Percentiles rank a stretch among this genome's conserved stretches.
Evolutionary conservation across 2,797 vertebrate species (phyloP).

Genomic region (Paguma larvata): DNA sequence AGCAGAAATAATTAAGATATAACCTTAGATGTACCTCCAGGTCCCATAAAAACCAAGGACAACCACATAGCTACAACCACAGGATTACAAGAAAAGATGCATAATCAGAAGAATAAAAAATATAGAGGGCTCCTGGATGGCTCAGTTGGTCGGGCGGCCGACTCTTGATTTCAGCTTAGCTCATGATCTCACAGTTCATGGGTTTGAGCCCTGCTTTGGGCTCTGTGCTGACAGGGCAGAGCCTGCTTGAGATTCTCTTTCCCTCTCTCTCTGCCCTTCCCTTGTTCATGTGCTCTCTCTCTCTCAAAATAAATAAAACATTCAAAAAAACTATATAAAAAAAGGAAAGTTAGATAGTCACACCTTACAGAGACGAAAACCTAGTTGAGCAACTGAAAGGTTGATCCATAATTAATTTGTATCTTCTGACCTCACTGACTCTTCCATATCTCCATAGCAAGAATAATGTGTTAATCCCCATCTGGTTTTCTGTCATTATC

Average conservation of each 20-base stretch:
- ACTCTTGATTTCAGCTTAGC: too few species aligned
- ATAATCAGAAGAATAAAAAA: background rate
- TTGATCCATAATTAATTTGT: background rate
- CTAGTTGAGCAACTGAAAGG: background rate
- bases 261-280: too few species aligned
- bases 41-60: background rate
- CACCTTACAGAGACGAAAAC: background rate
- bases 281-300: too few species aligned
- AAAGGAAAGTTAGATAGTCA: background rate
- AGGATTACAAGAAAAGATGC: background rate
- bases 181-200: too few species aligned
- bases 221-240: too few species aligned
- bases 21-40: background rate
- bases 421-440: background rate
- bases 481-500: background rate
- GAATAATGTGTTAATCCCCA: background rate
- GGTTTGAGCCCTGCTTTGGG: too few species aligned
- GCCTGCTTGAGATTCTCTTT: too few species aligned
- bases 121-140: too few species aligned
- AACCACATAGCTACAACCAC: background rate
- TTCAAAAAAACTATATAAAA: too few species aligned
- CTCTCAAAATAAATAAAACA: too few species aligned
- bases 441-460: background rate
- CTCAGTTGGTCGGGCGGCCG: too few species aligned
- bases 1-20: background rate